These are phyloP conservation scores for Microcebus lehilahytsara DNA, from an alignment of 2,113 vertebrate genomes.

Conservation along the genomic window DNA sequence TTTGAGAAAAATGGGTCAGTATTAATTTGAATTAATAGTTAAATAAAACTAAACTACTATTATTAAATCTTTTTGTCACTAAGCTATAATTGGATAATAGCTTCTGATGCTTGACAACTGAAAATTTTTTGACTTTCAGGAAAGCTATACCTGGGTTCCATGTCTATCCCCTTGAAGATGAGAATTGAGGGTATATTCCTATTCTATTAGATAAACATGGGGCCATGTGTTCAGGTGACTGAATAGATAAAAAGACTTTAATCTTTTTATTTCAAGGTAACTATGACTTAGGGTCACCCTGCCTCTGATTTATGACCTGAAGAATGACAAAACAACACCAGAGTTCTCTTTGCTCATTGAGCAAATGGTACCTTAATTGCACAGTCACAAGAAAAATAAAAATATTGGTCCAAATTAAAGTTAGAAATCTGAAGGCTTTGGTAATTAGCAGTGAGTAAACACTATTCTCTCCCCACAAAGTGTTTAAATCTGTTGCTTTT, in stretches of 20 bases:
- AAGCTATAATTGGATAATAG: not conserved
- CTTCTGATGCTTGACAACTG: not conserved
- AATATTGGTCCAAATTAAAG: not conserved
- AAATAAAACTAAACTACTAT: not conserved
- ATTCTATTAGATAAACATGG: not conserved
- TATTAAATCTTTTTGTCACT: not conserved
- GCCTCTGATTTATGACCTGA: constrained; percentile 20
- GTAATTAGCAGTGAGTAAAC: constrained; percentile 19
- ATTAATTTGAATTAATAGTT: not conserved
- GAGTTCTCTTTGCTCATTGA: constrained; percentile 17
- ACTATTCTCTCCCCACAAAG: not conserved
- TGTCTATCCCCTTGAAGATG: not conserved
- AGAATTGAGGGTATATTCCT: not conserved
- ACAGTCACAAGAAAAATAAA: not conserved
- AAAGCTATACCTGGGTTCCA: not conserved
- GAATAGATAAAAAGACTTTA: not conserved
- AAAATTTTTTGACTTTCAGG: constrained; percentile 20
- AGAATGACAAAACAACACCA: not conserved
- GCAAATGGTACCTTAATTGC: constrained; percentile 30
- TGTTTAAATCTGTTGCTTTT: constrained; percentile 20
- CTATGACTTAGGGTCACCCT: not conserved
- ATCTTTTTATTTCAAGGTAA: constrained; percentile 18
- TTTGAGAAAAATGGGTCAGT: not conserved
- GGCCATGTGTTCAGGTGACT: not conserved
- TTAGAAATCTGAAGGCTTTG: not conserved